Percentiles rank a stretch among this genome's conserved stretches.
These are phyloP conservation scores for Papilio polyxenes DNA, from an alignment of 1,140 invertebrate genomes.

Conservation along the genomic window DNA sequence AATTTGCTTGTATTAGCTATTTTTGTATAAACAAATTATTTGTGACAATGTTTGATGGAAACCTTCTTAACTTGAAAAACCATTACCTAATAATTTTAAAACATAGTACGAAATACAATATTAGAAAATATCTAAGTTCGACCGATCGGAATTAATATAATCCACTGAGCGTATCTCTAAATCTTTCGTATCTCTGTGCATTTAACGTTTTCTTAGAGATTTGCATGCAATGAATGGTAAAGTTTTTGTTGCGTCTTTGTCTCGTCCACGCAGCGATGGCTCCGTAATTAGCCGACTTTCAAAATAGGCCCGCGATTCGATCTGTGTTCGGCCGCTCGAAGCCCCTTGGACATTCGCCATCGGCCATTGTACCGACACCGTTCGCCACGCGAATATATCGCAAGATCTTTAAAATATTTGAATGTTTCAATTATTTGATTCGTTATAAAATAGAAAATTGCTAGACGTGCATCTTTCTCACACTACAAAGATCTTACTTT, in stretches of 20 bases:
- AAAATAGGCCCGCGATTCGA: conserved; percentile 37
- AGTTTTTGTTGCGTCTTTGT: conserved; percentile 36
- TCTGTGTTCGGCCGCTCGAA: conserved; percentile 23
- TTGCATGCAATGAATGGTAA: conserved; percentile 36
- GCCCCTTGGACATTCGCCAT: conserved; percentile 37
- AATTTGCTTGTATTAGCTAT: neutral
- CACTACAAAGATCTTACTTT: too few relatives aligned
- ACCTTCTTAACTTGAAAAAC: too few relatives aligned
- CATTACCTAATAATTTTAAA: too few relatives aligned
- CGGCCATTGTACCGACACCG: conserved; percentile 8
- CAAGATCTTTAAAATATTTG: conserved; percentile 20
- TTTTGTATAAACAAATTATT: neutral
- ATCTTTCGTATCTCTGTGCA: conserved; percentile 1
- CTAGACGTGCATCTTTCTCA: too few relatives aligned
- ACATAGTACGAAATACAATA: neutral
- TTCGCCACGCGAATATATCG: neutral
- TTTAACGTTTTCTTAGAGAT: conserved; percentile 19
- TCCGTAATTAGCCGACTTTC: conserved; percentile 39
- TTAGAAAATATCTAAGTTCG: neutral
- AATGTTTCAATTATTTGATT: neutral
- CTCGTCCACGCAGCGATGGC: conserved; percentile 34
- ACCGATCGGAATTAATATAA: neutral
- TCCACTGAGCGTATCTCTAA: neutral
- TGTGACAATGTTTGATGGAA: too few relatives aligned
- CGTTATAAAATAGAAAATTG: too few relatives aligned